Conservation (phyloP, 2,797 vertebrate genomes). For the Rhinophrynus dorsalis region DNA sequence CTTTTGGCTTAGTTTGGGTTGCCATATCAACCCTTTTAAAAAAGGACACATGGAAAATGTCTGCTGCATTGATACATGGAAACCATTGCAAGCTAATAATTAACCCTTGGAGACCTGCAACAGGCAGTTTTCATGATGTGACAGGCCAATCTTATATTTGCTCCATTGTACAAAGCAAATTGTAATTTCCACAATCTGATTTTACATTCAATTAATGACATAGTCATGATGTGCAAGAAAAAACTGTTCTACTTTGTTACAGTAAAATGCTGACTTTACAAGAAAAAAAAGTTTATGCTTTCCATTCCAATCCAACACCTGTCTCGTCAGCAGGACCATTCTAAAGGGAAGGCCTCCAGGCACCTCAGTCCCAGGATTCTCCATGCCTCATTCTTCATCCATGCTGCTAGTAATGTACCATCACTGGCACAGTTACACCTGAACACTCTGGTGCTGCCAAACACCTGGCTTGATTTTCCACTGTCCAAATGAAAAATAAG, state of each 20-base stretch:
- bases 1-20: too few species aligned
- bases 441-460: constrained; percentile 99
- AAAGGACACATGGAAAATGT: too few species aligned
- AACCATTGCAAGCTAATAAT: too few species aligned
- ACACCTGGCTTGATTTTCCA: constrained; percentile 99
- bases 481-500: constrained; percentile 99
- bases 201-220: constrained; percentile 23
- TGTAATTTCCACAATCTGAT: too few species aligned
- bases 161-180: too few species aligned
- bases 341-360: constrained; percentile 87
- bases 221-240: constrained; percentile 51
- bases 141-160: too few species aligned
- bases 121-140: too few species aligned
- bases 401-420: constrained; percentile 94
- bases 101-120: too few species aligned
- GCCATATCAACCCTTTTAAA: too few species aligned
- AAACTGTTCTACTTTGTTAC: constrained; percentile 54
- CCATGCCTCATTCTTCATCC: constrained; percentile 99
- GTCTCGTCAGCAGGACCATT: constrained; percentile 82
- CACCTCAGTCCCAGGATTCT: constrained; percentile 89
- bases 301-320: constrained; percentile 64
- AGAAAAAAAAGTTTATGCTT: constrained; percentile 66
- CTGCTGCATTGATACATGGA: too few species aligned
- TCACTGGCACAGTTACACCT: constrained; percentile 98
- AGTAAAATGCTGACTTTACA: constrained; percentile 68